Evolutionary conservation across 2,113 vertebrate species (phyloP).

Genomic region (Epinephelus moara): DNA sequence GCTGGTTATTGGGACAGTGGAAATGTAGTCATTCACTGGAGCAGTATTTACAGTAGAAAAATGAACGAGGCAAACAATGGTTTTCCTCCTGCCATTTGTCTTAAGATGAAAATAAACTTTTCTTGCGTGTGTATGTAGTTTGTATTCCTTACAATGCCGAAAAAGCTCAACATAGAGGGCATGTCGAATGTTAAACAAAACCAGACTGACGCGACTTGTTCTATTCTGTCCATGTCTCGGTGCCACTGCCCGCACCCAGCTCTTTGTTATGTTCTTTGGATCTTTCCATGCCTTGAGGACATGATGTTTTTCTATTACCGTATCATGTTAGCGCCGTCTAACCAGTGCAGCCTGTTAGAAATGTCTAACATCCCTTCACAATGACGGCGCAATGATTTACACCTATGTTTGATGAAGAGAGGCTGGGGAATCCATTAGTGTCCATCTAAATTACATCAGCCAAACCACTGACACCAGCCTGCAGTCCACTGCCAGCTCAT

Average conservation of each 20-base stretch:
- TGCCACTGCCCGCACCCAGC: not conserved
- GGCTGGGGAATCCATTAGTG: constrained; percentile 74
- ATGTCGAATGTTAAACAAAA: constrained; percentile 4
- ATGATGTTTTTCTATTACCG: constrained; percentile 38
- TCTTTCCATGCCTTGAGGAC: constrained; percentile 41
- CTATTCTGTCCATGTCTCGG: not conserved
- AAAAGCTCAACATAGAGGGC: not conserved
- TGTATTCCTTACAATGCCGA: not conserved
- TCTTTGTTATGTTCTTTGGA: constrained; percentile 18
- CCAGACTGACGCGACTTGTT: constrained; percentile 6
- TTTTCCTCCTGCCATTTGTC: constrained; percentile 16
- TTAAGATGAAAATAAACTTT: not conserved
- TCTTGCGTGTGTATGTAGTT: not conserved
- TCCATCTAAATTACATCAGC: constrained; percentile 75
- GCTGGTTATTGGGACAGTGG: constrained; percentile 74
- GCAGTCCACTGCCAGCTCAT: constrained; percentile 60
- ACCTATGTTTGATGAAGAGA: constrained; percentile 64
- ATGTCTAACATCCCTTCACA: constrained; percentile 35
- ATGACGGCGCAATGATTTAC: constrained; percentile 68
- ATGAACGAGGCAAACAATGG: constrained; percentile 36
- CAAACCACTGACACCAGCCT: constrained; percentile 54
- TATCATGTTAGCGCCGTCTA: constrained; percentile 31
- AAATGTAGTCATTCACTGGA: constrained; percentile 57
- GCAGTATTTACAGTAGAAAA: constrained; percentile 51
- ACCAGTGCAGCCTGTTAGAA: constrained; percentile 39